phyloP scores from a whole-genome alignment of 2,113 vertebrate genomes.

The Melanocharis versteri region DNA sequence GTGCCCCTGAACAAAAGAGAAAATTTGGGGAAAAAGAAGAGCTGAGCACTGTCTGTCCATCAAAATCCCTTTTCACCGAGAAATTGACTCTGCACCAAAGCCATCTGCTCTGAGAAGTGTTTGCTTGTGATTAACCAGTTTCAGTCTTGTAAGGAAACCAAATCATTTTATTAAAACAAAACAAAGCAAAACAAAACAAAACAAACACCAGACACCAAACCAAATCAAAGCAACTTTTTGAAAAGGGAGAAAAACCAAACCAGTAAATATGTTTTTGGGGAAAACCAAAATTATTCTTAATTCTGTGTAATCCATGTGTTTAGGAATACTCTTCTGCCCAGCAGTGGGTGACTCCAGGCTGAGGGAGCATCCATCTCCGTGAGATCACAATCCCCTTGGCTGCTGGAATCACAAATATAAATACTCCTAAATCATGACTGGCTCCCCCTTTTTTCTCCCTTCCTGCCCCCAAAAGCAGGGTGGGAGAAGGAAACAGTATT shows the following conservation, averaged over 20 bases:
- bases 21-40: neutral
- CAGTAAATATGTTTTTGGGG: rapidly evolving
- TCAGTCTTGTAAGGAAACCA: neutral
- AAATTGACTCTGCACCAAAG: neutral
- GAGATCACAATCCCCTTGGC: neutral
- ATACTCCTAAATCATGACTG: neutral
- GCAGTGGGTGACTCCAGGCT: neutral
- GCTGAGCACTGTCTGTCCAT: neutral
- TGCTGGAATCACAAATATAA: neutral
- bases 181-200: rapidly evolving
- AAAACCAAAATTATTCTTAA: neutral
- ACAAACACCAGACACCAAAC: neutral
- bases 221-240: neutral
- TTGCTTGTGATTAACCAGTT: neutral
- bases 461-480: neutral
- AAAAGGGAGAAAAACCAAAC: neutral
- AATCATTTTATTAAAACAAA: neutral
- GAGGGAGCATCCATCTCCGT: neutral
- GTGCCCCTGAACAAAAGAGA: neutral
- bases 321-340: neutral
- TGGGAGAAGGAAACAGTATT: neutral
- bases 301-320: neutral
- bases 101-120: neutral
- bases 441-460: neutral
- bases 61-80: neutral